Conservation (phyloP, 2,113 vertebrate species). For the Labrus mixtus region DNA sequence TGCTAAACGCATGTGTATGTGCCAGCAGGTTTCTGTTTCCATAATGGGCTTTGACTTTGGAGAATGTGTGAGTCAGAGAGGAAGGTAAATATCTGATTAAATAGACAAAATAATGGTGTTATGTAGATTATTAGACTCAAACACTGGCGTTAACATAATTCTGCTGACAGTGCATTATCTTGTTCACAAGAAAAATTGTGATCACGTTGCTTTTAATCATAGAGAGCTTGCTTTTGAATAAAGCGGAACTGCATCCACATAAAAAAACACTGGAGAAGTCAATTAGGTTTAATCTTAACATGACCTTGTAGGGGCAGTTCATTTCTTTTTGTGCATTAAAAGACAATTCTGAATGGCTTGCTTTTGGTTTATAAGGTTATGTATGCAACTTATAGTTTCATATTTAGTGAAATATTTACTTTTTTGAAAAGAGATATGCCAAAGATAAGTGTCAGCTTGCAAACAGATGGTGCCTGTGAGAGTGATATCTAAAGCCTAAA, state of each 20-base stretch:
- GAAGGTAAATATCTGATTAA: conserved; percentile 28
- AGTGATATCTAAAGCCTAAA: no score
- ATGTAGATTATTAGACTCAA: no score
- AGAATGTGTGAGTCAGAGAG: conserved; percentile 30
- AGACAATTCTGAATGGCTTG: no score
- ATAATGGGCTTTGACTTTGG: conserved; percentile 49
- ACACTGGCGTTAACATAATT: no score
- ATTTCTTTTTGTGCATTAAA: no score
- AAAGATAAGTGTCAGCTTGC: background rate
- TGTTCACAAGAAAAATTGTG: background rate
- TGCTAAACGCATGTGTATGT: conserved; percentile 20
- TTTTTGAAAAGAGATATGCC: no score
- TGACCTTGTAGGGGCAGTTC: no score
- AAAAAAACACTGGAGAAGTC: background rate
- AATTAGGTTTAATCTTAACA: no score
- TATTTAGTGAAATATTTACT: no score
- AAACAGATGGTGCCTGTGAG: no score
- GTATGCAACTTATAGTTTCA: no score
- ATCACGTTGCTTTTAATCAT: background rate
- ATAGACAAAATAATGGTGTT: conserved; percentile 26
- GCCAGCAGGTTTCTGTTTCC: conserved; percentile 31
- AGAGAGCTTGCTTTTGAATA: background rate
- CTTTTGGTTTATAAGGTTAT: no score
- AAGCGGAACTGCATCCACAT: background rate
- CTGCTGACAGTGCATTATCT: conserved; percentile 17